Evolutionary conservation across 2,888 invertebrate species (phyloP).

Genomic region (Athalia cordata): DNA sequence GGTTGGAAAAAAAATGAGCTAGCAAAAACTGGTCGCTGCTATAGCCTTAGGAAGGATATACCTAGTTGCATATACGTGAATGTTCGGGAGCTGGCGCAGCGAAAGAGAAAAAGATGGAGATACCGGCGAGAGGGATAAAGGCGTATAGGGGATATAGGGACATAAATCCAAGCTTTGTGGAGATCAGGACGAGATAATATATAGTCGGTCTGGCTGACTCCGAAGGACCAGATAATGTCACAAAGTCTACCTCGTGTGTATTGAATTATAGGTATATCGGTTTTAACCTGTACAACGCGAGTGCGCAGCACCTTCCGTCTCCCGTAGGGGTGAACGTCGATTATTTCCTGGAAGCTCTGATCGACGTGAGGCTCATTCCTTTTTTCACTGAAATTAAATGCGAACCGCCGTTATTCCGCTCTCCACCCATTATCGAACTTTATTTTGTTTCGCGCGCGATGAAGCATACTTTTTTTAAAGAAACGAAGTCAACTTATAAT

Average conservation of each 20-base stretch:
- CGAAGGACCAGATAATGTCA: conserved; percentile 64
- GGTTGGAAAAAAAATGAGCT: not conserved
- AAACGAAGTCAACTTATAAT: too few species aligned
- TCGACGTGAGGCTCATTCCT: too few species aligned
- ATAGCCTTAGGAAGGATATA: not conserved
- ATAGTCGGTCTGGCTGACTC: conserved; percentile 60
- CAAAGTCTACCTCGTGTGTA: conserved; percentile 56
- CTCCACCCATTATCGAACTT: too few species aligned
- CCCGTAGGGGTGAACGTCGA: too few species aligned
- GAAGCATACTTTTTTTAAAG: too few species aligned
- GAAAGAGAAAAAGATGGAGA: conserved; percentile 55
- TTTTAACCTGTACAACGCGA: conserved; percentile 5
- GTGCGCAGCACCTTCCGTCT: not conserved
- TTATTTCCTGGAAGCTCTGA: too few species aligned
- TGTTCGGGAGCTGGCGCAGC: conserved; percentile 8
- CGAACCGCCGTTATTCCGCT: too few species aligned
- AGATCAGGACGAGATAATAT: conserved; percentile 63
- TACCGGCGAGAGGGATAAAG: conserved; percentile 41
- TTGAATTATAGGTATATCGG: conserved; percentile 59
- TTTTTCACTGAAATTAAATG: too few species aligned
- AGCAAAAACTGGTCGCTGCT: not conserved
- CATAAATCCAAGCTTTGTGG: conserved; percentile 66
- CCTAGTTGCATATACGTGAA: not conserved
- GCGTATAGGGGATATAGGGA: conserved; percentile 48
- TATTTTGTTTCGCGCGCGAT: too few species aligned